These are phyloP conservation scores for Eulemur rufifrons DNA, from an alignment of 2,113 vertebrate genomes.

Conservation along the genomic window DNA sequence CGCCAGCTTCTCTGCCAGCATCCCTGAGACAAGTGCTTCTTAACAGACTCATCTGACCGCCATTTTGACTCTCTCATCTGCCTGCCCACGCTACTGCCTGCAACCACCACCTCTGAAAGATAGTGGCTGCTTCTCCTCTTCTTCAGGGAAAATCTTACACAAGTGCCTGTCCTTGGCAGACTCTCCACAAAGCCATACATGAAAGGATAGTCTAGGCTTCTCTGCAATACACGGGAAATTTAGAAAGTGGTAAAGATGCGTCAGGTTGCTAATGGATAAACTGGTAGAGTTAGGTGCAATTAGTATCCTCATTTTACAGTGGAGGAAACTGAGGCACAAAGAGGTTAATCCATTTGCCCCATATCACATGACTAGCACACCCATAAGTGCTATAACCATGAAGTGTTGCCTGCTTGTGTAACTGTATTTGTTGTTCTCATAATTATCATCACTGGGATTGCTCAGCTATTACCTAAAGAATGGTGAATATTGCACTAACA, in stretches of 20 bases:
- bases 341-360: neutral
- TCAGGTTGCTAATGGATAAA: neutral
- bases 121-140: neutral
- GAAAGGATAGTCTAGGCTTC: neutral
- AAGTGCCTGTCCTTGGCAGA: neutral
- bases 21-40: neutral
- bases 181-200: neutral
- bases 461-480: neutral
- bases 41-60: neutral
- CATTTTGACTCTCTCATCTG: neutral
- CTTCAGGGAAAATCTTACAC: neutral
- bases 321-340: neutral
- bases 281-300: neutral
- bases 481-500: neutral
- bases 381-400: too few species aligned
- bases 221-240: neutral
- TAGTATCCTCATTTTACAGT: neutral
- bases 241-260: neutral
- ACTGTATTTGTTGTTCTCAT: neutral
- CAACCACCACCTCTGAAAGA: neutral
- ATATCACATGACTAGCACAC: neutral
- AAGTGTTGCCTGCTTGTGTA: neutral
- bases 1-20: too few species aligned
- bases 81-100: neutral
- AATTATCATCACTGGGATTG: neutral